Base-by-base conservation (phyloP, 2,113 vertebrate species). In the Lonchura striata region DNA sequence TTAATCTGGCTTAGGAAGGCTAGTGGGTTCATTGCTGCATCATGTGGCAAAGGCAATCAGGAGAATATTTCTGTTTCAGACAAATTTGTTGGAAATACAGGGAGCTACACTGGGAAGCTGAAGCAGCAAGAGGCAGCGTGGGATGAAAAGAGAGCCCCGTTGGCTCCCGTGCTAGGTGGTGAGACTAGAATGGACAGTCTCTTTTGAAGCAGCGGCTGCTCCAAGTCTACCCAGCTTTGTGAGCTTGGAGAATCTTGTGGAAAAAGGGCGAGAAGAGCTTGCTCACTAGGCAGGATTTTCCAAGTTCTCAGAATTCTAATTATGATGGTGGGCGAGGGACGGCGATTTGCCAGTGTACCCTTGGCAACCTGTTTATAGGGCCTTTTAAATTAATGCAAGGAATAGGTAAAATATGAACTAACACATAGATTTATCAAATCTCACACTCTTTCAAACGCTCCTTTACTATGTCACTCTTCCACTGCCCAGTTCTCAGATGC, bases 281-380 rank as follows among this genome's bases (percentile, higher is more conserved):
- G 81, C 70, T 95, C 88, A 82, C 92, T 65, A 70, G 65, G 94
- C 41, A 60, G 50, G 56, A 91, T 95, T 95, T 94, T 97, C 93
- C 95, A 97, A 90, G 92, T 96, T 97, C 92, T 97, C 92, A 90
- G 78, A 94, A 82, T 90, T 90, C 86, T 94, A 96, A 96, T 96
- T 95, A 97, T 70, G 93, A 96, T 69, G 70, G 88, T 90, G 91
- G 96, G 93, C 79, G 95, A 96, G 63, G 75, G 92, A 76, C 59
- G 76, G 88, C 49, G 4, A 44, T 71, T 94, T 96, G 96, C 97
- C 97, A 96, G 92, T 22, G 10, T 72, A 93, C 91, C 91, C 91
- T 94, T 97, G 96, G 92, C 94, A 97, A 91, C 74, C 13, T 35
- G 69, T 87, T 96, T 81, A 61, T 72, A 80, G 41, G 82, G 92